A percentile compares a stretch with the other conserved stretches of the same genome.
These are phyloP conservation scores for Drosophila ogumai DNA, from an alignment of 1,140 invertebrate species.

Conservation along the genomic window DNA sequence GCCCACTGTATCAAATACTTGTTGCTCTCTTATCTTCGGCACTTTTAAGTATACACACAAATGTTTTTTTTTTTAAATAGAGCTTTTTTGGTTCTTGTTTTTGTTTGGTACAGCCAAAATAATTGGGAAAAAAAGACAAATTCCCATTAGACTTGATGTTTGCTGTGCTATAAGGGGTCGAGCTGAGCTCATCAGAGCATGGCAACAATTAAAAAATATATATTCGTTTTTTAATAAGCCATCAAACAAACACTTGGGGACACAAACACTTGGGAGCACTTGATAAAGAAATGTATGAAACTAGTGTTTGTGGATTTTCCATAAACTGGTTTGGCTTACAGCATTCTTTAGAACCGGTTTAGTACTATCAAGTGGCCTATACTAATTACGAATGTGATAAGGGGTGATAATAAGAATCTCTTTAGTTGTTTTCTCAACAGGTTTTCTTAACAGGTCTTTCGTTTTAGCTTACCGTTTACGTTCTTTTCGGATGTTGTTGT, in stretches of 20 bases:
- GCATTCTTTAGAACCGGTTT: constrained; percentile 28
- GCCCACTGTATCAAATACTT: constrained; percentile 28
- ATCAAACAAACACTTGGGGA: background rate
- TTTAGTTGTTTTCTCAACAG: background rate
- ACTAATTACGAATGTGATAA: constrained; percentile 4
- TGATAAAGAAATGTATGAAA: background rate
- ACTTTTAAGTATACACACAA: constrained; percentile 5
- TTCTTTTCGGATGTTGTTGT: constrained; percentile 57
- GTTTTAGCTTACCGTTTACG: constrained; percentile 56
- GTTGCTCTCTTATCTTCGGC: constrained; percentile 22
- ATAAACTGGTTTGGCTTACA: constrained; percentile 3
- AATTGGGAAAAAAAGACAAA: constrained; percentile 2
- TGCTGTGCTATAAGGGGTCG: background rate
- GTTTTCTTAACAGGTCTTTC: background rate
- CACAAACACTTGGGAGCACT: background rate
- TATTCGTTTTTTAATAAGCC: background rate
- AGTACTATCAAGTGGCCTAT: background rate
- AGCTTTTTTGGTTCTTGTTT: constrained; percentile 14
- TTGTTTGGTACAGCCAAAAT: constrained; percentile 6
- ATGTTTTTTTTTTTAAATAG: constrained; percentile 8
- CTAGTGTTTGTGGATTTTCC: background rate
- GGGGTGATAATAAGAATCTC: too few species aligned
- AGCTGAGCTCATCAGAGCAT: constrained; percentile 17
- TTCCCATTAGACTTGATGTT: background rate
- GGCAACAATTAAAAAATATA: background rate